These are phyloP conservation scores for Aethes cnicana DNA, from an alignment of 2,888 invertebrate genomes.

Conservation along the genomic window DNA sequence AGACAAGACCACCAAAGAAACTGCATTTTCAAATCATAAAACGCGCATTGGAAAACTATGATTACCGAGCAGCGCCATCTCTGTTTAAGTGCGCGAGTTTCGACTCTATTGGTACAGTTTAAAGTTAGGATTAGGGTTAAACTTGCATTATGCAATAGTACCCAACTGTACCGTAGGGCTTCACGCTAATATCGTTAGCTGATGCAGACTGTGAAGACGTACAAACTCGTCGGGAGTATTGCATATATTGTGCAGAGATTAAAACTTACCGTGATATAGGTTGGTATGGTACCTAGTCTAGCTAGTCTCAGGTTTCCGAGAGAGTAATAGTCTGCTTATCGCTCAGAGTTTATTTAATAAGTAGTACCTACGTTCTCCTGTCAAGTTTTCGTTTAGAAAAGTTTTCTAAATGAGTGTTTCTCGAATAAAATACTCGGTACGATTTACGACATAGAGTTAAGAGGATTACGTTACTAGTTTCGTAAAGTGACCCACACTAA, in stretches of 20 bases:
- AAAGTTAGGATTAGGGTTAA: not conserved
- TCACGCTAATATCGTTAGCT: conserved; percentile 26
- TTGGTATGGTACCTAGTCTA: too few relatives aligned
- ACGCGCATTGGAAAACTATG: conserved; percentile 8
- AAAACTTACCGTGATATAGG: not conserved
- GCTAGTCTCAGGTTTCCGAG: too few relatives aligned
- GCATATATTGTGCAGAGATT: not conserved
- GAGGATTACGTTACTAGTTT: too few relatives aligned
- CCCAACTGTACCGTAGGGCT: conserved; percentile 18
- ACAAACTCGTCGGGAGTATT: not conserved
- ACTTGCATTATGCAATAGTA: conserved; percentile 20
- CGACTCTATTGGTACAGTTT: not conserved
- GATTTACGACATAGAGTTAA: too few relatives aligned
- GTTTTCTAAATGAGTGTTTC: too few relatives aligned
- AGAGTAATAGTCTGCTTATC: too few relatives aligned
- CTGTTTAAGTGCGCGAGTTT: not conserved
- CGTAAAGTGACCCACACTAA: too few relatives aligned
- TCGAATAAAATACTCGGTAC: too few relatives aligned
- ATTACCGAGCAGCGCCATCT: conserved; percentile 11
- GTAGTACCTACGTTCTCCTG: too few relatives aligned
- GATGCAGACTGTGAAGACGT: conserved; percentile 21
- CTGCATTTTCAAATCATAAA: conserved; percentile 8
- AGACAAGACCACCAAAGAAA: too few relatives aligned
- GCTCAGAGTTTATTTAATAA: too few relatives aligned
- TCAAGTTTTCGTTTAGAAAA: too few relatives aligned